Evolutionary conservation across 92 coral and sea anemone species (phyloP).

Genomic region (Plumapathes pennacea): DNA sequence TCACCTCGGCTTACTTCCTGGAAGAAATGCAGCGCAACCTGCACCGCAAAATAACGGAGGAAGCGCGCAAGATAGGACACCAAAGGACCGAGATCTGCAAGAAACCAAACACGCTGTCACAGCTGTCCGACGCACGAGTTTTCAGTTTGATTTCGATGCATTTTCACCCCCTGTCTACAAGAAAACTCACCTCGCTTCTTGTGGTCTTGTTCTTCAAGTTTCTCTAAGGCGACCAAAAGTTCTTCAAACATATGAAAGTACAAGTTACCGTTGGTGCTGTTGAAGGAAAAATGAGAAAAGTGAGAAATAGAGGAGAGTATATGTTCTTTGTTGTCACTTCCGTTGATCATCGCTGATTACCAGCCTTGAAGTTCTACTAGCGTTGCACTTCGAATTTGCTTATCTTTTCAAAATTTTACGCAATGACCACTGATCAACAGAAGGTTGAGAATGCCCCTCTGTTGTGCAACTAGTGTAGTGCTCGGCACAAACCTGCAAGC

Average conservation of each 20-base stretch:
- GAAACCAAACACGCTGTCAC: background rate
- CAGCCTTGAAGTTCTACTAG: background rate
- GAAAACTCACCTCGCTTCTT: slow-evolving; percentile 58
- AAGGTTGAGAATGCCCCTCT: too few species aligned
- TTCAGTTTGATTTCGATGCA: background rate
- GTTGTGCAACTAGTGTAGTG: too few species aligned
- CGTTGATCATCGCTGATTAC: background rate
- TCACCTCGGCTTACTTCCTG: slow-evolving; percentile 80
- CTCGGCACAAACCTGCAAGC: slow-evolving; percentile 98
- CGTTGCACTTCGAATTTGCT: background rate
- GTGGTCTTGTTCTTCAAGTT: slow-evolving; percentile 77
- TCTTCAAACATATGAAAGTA: slow-evolving; percentile 94
- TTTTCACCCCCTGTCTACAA: background rate
- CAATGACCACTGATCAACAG: background rate
- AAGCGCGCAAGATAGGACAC: slow-evolving; percentile 64
- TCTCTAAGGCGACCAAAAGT: slow-evolving; percentile 81
- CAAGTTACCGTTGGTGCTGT: slow-evolving; percentile 84
- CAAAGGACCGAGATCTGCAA: slow-evolving; percentile 56
- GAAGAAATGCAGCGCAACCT: slow-evolving; percentile 83
- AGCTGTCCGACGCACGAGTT: background rate
- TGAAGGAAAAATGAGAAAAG: background rate
- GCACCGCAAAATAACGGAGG: slow-evolving; percentile 81
- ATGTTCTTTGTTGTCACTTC: background rate
- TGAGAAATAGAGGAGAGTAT: background rate
- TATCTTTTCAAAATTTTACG: background rate